Evolutionary conservation across 1,140 invertebrate genomes (phyloP), one percentile per base, ranked within the genome.

Genomic region (Triops cancriformis): DNA sequence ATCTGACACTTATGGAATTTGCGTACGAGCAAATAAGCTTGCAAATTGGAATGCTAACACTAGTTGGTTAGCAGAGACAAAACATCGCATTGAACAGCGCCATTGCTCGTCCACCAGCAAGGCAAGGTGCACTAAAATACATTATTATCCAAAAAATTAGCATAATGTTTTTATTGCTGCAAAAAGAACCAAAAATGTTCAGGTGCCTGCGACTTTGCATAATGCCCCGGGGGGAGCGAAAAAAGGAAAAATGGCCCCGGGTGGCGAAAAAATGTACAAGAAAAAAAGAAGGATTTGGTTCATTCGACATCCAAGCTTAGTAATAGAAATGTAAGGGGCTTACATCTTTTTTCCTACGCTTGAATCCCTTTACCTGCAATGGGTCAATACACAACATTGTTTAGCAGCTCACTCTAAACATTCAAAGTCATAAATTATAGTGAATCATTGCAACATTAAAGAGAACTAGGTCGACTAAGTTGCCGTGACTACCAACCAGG

Each of bases 291-390:
- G 2, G 31, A 7, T 37, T 64, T 64, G 3, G 14, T 64, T 64
- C 51, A 64, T 64, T 64, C 51, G 14, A 64, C 51, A 64, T 64
- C 14, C 51, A 64, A 14, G 51, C 51, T 64, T 23, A 64, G 51
- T 64, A 64, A 64, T 64, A 64, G 51, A 64, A 64, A 64, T 64
- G 51, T 18, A 64, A 64, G 51, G 31, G 51, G n/a, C 51, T 64
- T 64, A 64, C 51, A 64, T 64, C 51, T 64, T 64, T 64, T 64
- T 64, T 64, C 51, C 51, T 64, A 64, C 51, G 51, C 51, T 64
- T 64, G 10, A 64, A 64, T 64, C 51, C 51, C 51, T 64, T 64
- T 64, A 64, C 51, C 51, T 64, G 51, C 51, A 64, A 64, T 64
- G 51, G 51, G 51, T 23, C 51, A 64, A 64, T 64, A 64, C 51